A percentile compares a stretch with the other conserved stretches of the same genome.
phyloP scores from a whole-genome alignment of 2,888 invertebrate genomes.

The Neocrepidodera transversa region DNA sequence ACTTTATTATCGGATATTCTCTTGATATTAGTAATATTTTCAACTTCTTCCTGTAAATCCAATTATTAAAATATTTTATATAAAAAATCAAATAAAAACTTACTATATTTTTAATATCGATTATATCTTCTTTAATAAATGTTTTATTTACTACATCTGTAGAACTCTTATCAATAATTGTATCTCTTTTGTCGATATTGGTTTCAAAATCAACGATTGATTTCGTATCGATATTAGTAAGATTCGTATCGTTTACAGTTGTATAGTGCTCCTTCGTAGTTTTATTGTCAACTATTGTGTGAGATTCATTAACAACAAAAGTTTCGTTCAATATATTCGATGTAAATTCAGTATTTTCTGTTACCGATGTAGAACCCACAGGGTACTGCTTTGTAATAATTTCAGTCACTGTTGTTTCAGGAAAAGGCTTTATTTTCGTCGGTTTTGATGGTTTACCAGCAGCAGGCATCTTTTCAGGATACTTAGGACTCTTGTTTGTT shows the following conservation, averaged over 20 bases:
- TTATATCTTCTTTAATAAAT: constrained; percentile 62
- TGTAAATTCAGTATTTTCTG: constrained; percentile 46
- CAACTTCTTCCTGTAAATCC: constrained; percentile 55
- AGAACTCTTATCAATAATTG: constrained; percentile 38
- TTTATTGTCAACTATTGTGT: constrained; percentile 48
- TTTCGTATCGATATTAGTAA: constrained; percentile 8
- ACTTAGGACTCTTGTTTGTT: constrained; percentile 20
- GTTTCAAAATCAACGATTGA: constrained; percentile 30
- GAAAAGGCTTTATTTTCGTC: background rate
- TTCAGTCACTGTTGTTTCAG: background rate
- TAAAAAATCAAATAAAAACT: constrained; percentile 40
- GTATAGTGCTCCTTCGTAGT: constrained; percentile 50
- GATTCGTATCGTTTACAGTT: constrained; percentile 24
- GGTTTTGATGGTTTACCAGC: constrained; percentile 21
- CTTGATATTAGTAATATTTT: constrained; percentile 58
- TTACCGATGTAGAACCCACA: constrained; percentile 39
- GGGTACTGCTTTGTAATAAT: too few relatives aligned
- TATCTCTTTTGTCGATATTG: constrained; percentile 40
- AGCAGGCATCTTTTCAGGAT: constrained; percentile 21
- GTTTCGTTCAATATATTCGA: constrained; percentile 49
- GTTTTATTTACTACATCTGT: constrained; percentile 34
- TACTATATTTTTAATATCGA: constrained; percentile 66
- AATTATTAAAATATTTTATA: background rate
- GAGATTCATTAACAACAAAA: constrained; percentile 46
- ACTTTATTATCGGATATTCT: constrained; percentile 63